Evolutionary conservation across 2,113 vertebrate genomes (phyloP).

Genomic region (Monopterus albus): DNA sequence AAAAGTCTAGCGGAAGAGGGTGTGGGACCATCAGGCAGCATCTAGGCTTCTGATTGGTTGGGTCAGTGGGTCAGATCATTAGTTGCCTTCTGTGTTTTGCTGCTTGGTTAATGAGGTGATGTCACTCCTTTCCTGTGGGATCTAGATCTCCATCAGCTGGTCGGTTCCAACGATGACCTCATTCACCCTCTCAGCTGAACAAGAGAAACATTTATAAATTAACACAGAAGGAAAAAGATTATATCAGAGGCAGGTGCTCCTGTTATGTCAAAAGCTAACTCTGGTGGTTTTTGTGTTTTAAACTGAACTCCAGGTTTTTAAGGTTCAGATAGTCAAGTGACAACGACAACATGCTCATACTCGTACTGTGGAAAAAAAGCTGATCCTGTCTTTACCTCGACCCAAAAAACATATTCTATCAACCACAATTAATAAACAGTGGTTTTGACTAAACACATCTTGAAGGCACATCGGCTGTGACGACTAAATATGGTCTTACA

Average conservation of each 20-base stretch:
- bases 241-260: not conserved
- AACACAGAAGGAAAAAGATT: not conserved
- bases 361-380: no score
- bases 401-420: no score
- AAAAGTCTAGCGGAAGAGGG: slow-evolving; percentile 37
- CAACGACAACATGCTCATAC: not conserved
- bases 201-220: slow-evolving; percentile 51
- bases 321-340: not conserved
- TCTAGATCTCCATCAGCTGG: slow-evolving; percentile 98
- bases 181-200: slow-evolving; percentile 91
- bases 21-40: not conserved
- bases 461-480: no score
- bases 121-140: not conserved
- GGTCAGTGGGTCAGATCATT: slow-evolving; percentile 26
- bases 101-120: slow-evolving; percentile 38
- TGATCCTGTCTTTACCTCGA: no score
- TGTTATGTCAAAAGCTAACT: not conserved
- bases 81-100: slow-evolving; percentile 20
- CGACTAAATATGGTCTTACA: no score
- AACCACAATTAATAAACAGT: not conserved
- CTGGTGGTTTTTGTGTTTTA: not conserved
- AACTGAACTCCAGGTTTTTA: not conserved
- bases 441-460: not conserved
- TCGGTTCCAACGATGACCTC: slow-evolving; percentile 97
- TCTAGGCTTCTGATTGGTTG: slow-evolving; percentile 29